Evolutionary conservation across 2,113 vertebrate genomes (phyloP).

Genomic region (Coryphaenoides rupestris): DNA sequence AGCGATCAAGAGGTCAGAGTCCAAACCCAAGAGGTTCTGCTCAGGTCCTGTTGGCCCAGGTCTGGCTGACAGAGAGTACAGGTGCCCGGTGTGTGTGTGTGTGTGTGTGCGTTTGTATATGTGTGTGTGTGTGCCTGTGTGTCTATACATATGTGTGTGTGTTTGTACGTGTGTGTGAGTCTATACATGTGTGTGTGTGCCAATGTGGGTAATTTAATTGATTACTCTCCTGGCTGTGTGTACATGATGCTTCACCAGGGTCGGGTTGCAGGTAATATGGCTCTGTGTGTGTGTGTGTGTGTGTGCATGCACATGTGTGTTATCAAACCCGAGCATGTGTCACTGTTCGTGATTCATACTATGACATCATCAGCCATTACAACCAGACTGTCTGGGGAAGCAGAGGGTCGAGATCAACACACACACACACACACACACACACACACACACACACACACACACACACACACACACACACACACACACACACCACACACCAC

Average conservation of each 20-base stretch:
- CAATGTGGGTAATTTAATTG: constrained; percentile 52
- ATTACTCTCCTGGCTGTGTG: constrained; percentile 51
- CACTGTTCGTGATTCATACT: constrained; percentile 68
- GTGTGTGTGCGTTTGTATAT: too few relatives aligned
- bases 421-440: constrained; percentile 29
- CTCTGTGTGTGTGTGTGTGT: constrained; percentile 19
- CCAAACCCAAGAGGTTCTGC: too few relatives aligned
- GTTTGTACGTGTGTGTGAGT: too few relatives aligned
- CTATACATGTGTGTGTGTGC: too few relatives aligned
- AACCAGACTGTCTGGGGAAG: constrained; percentile 67
- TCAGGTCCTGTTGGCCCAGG: too few relatives aligned
- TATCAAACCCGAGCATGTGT: constrained; percentile 66
- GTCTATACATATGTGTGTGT: too few relatives aligned
- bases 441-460: too few relatives aligned
- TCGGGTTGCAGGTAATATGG: constrained; percentile 67
- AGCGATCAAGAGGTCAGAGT: too few relatives aligned
- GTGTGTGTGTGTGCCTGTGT: too few relatives aligned
- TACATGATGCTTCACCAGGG: constrained; percentile 38
- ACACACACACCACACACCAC: constrained; percentile 17
- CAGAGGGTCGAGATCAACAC: constrained; percentile 52
- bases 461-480: neutral
- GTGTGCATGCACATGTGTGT: constrained; percentile 19
- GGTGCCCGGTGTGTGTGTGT: too few relatives aligned
- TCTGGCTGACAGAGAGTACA: too few relatives aligned
- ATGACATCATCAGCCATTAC: constrained; percentile 76